A percentile compares a stretch with the other conserved stretches of the same genome.
Conservation (phyloP, 2,113 vertebrate species). For the Himantopus leucocephalus region DNA sequence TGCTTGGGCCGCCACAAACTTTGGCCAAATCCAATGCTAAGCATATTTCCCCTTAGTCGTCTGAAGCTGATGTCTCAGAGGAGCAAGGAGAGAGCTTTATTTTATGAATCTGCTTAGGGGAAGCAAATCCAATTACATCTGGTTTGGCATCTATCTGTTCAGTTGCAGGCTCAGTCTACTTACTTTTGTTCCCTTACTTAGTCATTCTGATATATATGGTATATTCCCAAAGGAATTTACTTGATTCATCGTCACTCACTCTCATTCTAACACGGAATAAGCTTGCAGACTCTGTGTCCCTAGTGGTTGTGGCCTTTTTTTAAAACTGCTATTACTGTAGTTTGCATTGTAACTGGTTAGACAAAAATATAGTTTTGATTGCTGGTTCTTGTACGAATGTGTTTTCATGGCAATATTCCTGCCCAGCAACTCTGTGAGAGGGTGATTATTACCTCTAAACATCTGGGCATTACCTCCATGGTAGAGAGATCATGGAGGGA, state of each 20-base stretch:
- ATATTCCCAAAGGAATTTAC: background rate
- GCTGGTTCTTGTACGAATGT: background rate
- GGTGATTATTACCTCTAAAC: background rate
- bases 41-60: background rate
- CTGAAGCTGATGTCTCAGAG: background rate
- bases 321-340: background rate
- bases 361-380: background rate
- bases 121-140: background rate
- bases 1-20: background rate
- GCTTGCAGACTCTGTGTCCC: background rate
- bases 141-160: background rate
- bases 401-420: background rate
- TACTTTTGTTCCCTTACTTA: background rate
- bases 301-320: background rate
- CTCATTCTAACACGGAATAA: background rate
- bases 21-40: background rate
- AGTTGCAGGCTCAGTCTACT: background rate
- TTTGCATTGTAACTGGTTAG: background rate
- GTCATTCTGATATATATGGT: background rate
- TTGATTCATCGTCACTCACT: background rate
- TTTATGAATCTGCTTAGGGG: background rate
- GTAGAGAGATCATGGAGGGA: background rate
- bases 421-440: background rate
- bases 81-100: background rate
- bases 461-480: background rate